Evolutionary conservation across 2,113 vertebrate genomes (phyloP), one percentile per base, ranked within the genome.

Genomic region (Smithornis capensis): DNA sequence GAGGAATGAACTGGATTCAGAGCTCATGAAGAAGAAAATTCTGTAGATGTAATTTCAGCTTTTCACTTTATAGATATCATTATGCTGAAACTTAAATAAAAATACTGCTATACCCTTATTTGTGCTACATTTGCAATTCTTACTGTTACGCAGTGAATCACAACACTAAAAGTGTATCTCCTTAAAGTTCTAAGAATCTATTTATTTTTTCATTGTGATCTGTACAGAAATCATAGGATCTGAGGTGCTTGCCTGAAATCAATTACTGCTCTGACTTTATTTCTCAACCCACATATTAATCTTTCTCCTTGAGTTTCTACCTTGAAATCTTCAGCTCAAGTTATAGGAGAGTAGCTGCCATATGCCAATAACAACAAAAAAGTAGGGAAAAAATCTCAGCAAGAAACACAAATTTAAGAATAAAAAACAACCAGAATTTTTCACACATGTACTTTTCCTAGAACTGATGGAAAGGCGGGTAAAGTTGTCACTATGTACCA

Each of bases 141-240:
- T 64, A 19, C 44, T 68, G 93, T n/a, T 28, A 65, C 0, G 0
- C 7, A 40, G 4, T 55, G 25, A 15, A 69, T 69, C 79, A 33
- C 24, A 81, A 19, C 12, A 47, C n/a, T 83, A 24, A 23, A 76
- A 19, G 21, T 24, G 6, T 45, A 38, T 47, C 31, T 40, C 18
- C 22, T 40, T 68, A 47, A 88, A 57, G 6, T 89, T 78, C 18
- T 76, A 87, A 67, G n/a, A 76, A 40, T 73, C 27, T 37, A 44
- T 70, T 92, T 78, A 40, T 31, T 75, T 35, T 89, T 77, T 44
- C 15, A 49, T 25, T 63, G 21, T 56, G 82, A 64, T 70, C 23
- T 45, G 29, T n/a, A 28, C 18, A n/a, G 19, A 47, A 59, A 65
- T 63, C 55, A 59, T 65, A 52, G 37, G 49, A 95, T 79, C 40